Percentiles rank a stretch among this genome's conserved stretches.
phyloP scores from a whole-genome alignment of 1,140 invertebrate genomes.

The Centruroides vittatus region DNA sequence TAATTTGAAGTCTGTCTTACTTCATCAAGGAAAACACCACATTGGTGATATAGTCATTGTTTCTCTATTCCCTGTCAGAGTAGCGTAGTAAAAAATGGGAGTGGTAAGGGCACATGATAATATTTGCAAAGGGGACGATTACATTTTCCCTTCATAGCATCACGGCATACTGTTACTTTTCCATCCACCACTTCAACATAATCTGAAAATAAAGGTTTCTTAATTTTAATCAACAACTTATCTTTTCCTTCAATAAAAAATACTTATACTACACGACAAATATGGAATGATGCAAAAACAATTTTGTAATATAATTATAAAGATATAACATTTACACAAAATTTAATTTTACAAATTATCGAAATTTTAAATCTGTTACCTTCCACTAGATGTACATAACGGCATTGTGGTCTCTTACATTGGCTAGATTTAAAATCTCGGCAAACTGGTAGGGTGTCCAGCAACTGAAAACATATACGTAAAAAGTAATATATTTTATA shows the following conservation, averaged over 20 bases:
- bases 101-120: conserved; percentile 60
- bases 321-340: neutral
- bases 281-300: neutral
- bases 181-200: conserved; percentile 86
- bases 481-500: neutral
- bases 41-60: too few relatives aligned
- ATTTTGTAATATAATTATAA: neutral
- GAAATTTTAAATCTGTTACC: neutral
- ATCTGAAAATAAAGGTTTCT: conserved; percentile 39
- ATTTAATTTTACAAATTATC: neutral
- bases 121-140: conserved; percentile 81
- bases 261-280: neutral
- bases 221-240: neutral
- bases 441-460: conserved; percentile 99
- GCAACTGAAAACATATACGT: conserved; percentile 62
- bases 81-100: conserved; percentile 10
- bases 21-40: too few relatives aligned
- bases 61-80: conserved; percentile 3
- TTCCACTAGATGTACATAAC: conserved; percentile 26
- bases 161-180: conserved; percentile 83
- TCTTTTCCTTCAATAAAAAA: neutral
- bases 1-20: too few relatives aligned
- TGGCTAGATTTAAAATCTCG: conserved; percentile 93
- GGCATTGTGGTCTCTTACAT: conserved; percentile 62
- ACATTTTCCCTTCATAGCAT: conserved; percentile 80